Evolutionary conservation across 2,888 invertebrate genomes (phyloP).

Genomic region (Metellina segmentata): DNA sequence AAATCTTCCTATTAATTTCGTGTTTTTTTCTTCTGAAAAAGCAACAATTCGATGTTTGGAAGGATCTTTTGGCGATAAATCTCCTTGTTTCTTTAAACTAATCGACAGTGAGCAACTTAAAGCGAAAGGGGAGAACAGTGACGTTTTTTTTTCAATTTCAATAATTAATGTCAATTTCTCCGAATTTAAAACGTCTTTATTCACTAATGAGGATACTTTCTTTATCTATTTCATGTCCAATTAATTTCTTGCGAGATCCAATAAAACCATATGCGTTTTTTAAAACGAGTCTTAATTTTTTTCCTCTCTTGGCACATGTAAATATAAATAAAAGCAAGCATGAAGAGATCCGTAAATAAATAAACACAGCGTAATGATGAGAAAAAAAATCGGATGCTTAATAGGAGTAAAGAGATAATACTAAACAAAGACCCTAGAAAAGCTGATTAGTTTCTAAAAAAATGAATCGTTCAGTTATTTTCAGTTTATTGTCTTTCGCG

Average conservation of each 20-base stretch:
- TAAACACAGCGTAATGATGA: not conserved
- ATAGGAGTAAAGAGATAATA: slow-evolving; percentile 13
- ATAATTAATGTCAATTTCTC: slow-evolving; percentile 32
- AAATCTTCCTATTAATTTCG: not conserved
- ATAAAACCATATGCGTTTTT: slow-evolving; percentile 10
- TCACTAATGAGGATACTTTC: slow-evolving; percentile 19
- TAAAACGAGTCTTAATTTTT: slow-evolving; percentile 18
- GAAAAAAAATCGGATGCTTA: slow-evolving; percentile 4
- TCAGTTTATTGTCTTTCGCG: slow-evolving; percentile 9
- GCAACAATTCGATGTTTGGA: not conserved
- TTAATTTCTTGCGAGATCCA: slow-evolving; percentile 23
- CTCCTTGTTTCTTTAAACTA: slow-evolving; percentile 20
- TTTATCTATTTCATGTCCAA: slow-evolving; percentile 11
- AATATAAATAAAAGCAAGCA: slow-evolving; percentile 8
- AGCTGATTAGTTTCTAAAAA: slow-evolving; percentile 31
- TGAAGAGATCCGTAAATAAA: slow-evolving; percentile 6
- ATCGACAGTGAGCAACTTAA: slow-evolving; percentile 3
- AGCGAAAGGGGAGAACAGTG: slow-evolving; percentile 4
- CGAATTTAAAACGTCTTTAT: slow-evolving; percentile 16
- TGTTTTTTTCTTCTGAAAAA: not conserved
- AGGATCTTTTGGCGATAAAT: not conserved
- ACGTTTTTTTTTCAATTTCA: slow-evolving; percentile 27
- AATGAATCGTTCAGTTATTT: slow-evolving; percentile 29
- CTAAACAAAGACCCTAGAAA: slow-evolving; percentile 12
- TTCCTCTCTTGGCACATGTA: not conserved